A percentile compares a stretch with the other conserved stretches of the same genome.
phyloP scores from a whole-genome alignment of 2,888 invertebrate species.

The Liposcelis brunnea region DNA sequence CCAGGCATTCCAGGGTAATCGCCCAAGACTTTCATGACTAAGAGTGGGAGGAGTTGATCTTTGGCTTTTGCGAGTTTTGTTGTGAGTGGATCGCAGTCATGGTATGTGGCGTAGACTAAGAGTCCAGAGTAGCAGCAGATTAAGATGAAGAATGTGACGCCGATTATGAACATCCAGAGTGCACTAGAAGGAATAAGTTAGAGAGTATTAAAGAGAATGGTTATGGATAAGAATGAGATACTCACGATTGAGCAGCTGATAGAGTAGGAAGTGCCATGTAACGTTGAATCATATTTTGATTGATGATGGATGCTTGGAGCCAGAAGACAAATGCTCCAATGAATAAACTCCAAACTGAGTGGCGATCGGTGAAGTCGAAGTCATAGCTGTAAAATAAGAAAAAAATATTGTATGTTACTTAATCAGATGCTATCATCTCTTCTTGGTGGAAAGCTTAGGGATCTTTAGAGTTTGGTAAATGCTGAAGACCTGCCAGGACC shows the following conservation, averaged over 20 bases:
- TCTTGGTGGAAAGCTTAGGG: no score
- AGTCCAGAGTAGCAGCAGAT: conserved; percentile 26
- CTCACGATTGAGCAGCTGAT: conserved; percentile 32
- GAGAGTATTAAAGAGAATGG: no score
- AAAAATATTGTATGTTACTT: no score
- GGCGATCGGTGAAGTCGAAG: conserved; percentile 32
- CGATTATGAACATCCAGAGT: conserved; percentile 24
- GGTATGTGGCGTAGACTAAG: conserved; percentile 27
- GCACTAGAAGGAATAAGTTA: conserved; percentile 23
- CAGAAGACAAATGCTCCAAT: conserved; percentile 62
- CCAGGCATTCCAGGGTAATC: conserved; percentile 5
- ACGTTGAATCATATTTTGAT: conserved; percentile 73
- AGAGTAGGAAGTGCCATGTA: conserved; percentile 58
- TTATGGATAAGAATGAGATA: no score
- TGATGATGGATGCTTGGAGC: conserved; percentile 57
- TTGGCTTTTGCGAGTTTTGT: conserved; percentile 3
- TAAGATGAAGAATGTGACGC: conserved; percentile 22
- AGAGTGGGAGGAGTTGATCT: neutral
- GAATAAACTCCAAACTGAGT: conserved; percentile 57
- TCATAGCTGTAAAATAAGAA: conserved; percentile 21
- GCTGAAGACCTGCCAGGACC: no score
- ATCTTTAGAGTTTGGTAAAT: no score
- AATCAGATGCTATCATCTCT: no score
- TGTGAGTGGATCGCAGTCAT: conserved; percentile 22
- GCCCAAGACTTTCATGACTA: neutral